Conservation (phyloP, 2,888 invertebrate genomes). For the Drosophila heteroneura region DNA sequence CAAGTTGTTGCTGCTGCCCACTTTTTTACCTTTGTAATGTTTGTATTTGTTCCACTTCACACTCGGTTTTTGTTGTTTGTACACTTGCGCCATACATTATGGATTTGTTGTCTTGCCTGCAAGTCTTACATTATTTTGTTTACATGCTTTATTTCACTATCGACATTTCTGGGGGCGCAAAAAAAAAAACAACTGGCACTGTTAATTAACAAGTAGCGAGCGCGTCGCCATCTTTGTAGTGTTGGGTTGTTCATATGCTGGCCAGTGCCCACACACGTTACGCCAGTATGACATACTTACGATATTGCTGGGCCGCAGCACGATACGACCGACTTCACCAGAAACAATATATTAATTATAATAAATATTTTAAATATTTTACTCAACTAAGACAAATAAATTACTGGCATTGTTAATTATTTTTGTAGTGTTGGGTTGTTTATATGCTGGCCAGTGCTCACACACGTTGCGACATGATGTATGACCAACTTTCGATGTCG, state of each 20-base stretch:
- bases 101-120: slow-evolving; percentile 28
- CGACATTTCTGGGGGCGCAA: slow-evolving; percentile 47
- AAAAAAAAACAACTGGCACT: slow-evolving; percentile 77
- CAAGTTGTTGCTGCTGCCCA: slow-evolving; percentile 56
- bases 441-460: slow-evolving; percentile 25
- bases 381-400: slow-evolving; percentile 38
- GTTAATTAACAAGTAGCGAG: slow-evolving; percentile 79
- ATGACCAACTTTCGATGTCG: not conserved
- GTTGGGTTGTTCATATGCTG: slow-evolving; percentile 56
- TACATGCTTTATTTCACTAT: slow-evolving; percentile 53
- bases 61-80: slow-evolving; percentile 32
- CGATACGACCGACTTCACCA: slow-evolving; percentile 6
- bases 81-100: slow-evolving; percentile 48
- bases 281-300: slow-evolving; percentile 11
- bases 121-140: slow-evolving; percentile 46
- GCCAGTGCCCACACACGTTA: slow-evolving; percentile 29
- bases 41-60: slow-evolving; percentile 77
- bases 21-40: slow-evolving; percentile 80
- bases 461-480: slow-evolving; percentile 23
- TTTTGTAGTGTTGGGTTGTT: slow-evolving; percentile 67
- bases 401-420: slow-evolving; percentile 71
- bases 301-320: not conserved
- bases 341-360: not conserved
- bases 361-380: not conserved
- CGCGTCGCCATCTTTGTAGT: slow-evolving; percentile 80